Base-by-base conservation (phyloP, 2,888 invertebrate species). In the Deilephila elpenor region DNA sequence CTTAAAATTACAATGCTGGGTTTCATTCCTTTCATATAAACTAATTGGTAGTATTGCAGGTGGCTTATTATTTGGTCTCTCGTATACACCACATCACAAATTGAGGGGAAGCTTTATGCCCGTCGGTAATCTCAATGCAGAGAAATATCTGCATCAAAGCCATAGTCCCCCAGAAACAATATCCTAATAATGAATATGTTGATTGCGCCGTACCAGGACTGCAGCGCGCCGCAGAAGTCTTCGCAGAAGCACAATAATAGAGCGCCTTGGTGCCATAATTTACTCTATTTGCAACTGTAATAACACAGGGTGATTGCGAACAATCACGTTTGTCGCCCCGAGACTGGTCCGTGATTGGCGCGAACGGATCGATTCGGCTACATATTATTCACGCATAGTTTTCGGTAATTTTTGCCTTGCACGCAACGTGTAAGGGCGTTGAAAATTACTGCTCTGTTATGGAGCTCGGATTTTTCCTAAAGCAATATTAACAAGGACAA, bases 241-340 rank as follows among this genome's bases (percentile, higher is more conserved):
- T 32, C 17, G n/a, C 14, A 20, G 20, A n/a, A 20, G 34, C 37
- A 67, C 37, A 51, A 67, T 37, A 25, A 51, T 20, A 25, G 67
- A 51, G 67, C 44, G 51, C 25, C 67, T 44, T 51, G 44, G 14
- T 51, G 51, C 67, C 51, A 51, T 67, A 67, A 67, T 67, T 67
- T n/a, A 56, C 56, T 67, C 80, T 86, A 86, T 88, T 86, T 86
- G 86, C 84, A 82, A 77, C 51, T 67, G 25, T 67, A 67, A 62
- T 82, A 83, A 80, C 73, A 62, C 77, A 73, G 75, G 77, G 79
- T 83, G 87, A 85, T 86, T 88, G 84, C 83, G 82, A 78, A 75
- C 78, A 84, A 86, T 81, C 82, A 77, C 79, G 79, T 80, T 83
- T 51, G 67, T 56, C 72, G 29, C 34, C 59, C 44, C 60, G 64